Evolutionary conservation across 92 coral and sea anemone species (phyloP).

Genomic region (Heliopora coerulea): DNA sequence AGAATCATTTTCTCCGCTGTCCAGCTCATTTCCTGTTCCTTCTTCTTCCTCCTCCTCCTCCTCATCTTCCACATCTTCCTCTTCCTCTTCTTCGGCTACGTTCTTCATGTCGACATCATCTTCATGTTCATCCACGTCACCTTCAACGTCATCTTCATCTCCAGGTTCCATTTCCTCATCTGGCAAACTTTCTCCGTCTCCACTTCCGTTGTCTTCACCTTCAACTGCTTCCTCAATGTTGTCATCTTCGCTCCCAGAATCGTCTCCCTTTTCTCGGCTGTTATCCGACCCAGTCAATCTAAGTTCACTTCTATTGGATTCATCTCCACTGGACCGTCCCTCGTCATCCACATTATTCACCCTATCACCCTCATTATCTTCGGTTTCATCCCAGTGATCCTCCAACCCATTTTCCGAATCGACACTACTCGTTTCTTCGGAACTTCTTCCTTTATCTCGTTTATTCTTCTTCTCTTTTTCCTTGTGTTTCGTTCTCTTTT

Average conservation of each 20-base stretch:
- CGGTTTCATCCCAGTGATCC: not conserved
- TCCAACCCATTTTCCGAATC: conserved; percentile 14
- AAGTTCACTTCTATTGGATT: not conserved
- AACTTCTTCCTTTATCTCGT: not conserved
- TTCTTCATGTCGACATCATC: conserved; percentile 4
- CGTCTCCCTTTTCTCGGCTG: conserved; percentile 4
- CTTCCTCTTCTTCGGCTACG: not conserved
- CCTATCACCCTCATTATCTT: conserved; percentile 5
- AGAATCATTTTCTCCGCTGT: not conserved
- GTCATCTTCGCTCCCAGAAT: conserved; percentile 22
- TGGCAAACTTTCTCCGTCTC: conserved; percentile 16
- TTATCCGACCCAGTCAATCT: conserved; percentile 7
- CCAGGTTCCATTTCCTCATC: conserved; percentile 16
- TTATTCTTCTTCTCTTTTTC: not conserved
- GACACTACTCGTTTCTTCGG: not conserved
- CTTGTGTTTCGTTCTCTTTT: conserved; percentile 72
- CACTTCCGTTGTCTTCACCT: conserved; percentile 15
- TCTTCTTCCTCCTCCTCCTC: not conserved
- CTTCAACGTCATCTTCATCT: not conserved
- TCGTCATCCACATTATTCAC: not conserved
- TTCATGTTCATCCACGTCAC: conserved; percentile 2
- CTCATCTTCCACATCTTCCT: not conserved
- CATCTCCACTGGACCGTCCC: not conserved
- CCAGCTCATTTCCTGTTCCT: not conserved
- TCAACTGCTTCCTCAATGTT: not conserved